These are phyloP conservation scores for Triplophysa yarkandensis DNA, from an alignment of 2,797 vertebrate species.

Conservation along the genomic window DNA sequence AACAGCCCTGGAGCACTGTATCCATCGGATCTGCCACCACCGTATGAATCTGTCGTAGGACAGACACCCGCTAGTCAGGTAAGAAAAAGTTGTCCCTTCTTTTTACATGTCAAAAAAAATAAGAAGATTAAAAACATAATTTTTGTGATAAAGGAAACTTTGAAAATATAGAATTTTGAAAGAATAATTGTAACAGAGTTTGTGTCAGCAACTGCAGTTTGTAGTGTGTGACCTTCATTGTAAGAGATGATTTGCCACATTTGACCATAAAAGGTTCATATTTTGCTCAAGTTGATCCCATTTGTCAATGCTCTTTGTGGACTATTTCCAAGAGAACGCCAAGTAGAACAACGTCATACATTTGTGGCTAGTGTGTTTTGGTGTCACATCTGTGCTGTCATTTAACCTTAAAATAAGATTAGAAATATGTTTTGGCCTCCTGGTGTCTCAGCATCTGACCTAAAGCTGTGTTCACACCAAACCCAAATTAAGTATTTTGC, in stretches of 20 bases:
- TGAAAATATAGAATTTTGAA: not conserved
- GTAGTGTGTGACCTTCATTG: conserved; percentile 34
- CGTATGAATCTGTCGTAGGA: conserved; percentile 92
- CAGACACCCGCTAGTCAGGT: conserved; percentile 87
- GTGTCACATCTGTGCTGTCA: not conserved
- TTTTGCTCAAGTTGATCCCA: conserved; percentile 40
- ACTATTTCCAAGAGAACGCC: conserved; percentile 9
- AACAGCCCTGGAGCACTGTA: conserved; percentile 92
- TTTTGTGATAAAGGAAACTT: not conserved
- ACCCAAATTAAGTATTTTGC: too few relatives aligned
- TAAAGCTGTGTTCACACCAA: too few relatives aligned
- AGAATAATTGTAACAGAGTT: not conserved
- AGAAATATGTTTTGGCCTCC: not conserved
- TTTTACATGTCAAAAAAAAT: not conserved
- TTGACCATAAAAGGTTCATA: conserved; percentile 27
- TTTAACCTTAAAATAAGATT: not conserved
- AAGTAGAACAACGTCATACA: conserved; percentile 13
- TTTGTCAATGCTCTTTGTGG: conserved; percentile 20
- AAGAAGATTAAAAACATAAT: not conserved
- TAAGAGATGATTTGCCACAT: conserved; percentile 7
- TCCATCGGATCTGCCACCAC: conserved; percentile 93
- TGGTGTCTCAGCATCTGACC: not conserved
- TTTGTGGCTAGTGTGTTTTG: conserved; percentile 23
- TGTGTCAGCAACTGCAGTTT: conserved; percentile 1
- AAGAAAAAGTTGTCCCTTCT: conserved; percentile 50